A percentile compares a stretch with the other conserved stretches of the same genome.
phyloP scores from a whole-genome alignment of 2,888 invertebrate genomes.

The Glyphotaelius pellucidus region DNA sequence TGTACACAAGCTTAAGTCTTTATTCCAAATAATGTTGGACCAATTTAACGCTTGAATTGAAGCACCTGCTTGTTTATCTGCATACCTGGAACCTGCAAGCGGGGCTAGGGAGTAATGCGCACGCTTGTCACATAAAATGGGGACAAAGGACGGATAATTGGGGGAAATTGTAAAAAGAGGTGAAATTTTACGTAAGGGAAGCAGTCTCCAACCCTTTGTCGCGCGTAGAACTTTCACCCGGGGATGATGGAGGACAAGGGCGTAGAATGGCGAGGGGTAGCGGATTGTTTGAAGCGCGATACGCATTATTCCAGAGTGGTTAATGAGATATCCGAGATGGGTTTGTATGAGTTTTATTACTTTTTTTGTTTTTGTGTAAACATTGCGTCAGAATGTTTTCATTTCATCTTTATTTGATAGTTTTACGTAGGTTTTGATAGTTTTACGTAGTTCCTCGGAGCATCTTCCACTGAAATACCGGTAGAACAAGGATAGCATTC shows the following conservation, averaged over 20 bases:
- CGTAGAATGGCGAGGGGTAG: slow-evolving; percentile 18
- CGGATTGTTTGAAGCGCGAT: slow-evolving; percentile 40
- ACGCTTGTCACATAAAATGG: slow-evolving; percentile 45
- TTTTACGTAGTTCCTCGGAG: too few relatives aligned
- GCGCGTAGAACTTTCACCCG: not conserved
- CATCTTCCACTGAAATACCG: too few relatives aligned
- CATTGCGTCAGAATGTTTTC: not conserved
- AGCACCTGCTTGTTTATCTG: slow-evolving; percentile 41
- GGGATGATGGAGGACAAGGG: slow-evolving; percentile 7
- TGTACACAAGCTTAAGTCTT: not conserved
- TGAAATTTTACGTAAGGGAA: slow-evolving; percentile 43
- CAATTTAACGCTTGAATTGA: slow-evolving; percentile 41
- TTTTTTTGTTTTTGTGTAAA: not conserved
- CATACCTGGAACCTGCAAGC: slow-evolving; percentile 32
- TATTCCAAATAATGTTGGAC: slow-evolving; percentile 18
- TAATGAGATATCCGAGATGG: slow-evolving; percentile 36
- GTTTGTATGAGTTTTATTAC: slow-evolving; percentile 29
- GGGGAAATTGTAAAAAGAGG: slow-evolving; percentile 47
- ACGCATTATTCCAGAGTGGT: slow-evolving; percentile 35
- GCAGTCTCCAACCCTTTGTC: not conserved
- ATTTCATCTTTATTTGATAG: too few relatives aligned
- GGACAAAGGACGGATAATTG: slow-evolving; percentile 43
- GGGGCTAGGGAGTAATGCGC: slow-evolving; percentile 31
- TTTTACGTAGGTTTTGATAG: too few relatives aligned
- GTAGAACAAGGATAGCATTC: too few relatives aligned